Evolutionary conservation across 35 echinoderm and acorn worm genomes (phyloP), one percentile per base, ranked within the genome.

Genomic region (Stichopus chloronotus): DNA sequence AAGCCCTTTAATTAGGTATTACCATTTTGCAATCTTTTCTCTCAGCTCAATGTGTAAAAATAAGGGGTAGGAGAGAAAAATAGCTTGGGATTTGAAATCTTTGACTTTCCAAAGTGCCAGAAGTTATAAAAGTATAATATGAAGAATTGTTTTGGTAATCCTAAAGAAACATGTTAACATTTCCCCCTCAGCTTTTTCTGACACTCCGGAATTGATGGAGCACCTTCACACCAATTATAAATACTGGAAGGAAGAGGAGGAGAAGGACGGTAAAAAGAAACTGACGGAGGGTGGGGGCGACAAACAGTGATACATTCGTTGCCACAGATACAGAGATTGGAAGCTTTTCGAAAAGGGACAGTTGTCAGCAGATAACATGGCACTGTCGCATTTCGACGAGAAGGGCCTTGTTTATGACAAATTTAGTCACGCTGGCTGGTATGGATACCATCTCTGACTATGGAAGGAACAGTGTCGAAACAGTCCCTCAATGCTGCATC

Each of bases 171-270:
- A 43, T 43, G 30, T 43, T 43, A 43, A 43, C 3, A 43, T 43
- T 43, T 3, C 30, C 30, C 9, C 80, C 81, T n/a, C 92, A 99
- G 97, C 94, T 23, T 99, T 99, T 87, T 58, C 91, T 7, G 97
- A 99, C 92, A 95, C 95, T 77, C 94, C 95, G 8, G 97, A 99
- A 52, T 63, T 99, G 10, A 99, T 96, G 63, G 95, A 94, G 43
- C 95, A 99, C 54, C 92, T 99, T 17, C 93, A 96, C 14, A 90
- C 56, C 78, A 99, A 99, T 81, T 96, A 99, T 84, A 96, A 92
- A 20, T 96, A 95, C 85, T 99, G 97, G 97, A 99, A 96, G 78
- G 93, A 87, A 53, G 92, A 95, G 57, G 97, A 99, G 59, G 92
- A 95, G 57, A 96, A 96, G 19, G 94, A 96, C 65, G 58, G 92